Conservation (phyloP, 2,797 vertebrate species). For the Hydrophis major region DNA sequence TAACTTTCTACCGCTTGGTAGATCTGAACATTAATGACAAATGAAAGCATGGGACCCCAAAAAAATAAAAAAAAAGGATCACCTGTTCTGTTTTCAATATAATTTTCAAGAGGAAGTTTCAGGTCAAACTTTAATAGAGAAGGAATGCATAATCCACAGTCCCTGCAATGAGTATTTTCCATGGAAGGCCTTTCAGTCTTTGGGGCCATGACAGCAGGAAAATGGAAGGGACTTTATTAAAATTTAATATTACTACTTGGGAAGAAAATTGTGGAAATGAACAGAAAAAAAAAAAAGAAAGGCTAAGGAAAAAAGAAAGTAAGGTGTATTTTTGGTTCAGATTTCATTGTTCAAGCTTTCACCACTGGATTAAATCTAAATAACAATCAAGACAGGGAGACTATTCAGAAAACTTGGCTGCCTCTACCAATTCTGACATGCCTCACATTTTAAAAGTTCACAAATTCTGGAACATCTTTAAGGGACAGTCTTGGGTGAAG, state of each 20-base stretch:
- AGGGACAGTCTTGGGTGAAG: neutral
- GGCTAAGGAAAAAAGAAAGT: neutral
- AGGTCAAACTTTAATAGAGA: neutral
- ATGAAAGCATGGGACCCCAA: neutral
- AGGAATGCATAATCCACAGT: neutral
- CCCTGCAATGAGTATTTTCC: neutral
- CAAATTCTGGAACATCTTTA: constrained; percentile 30
- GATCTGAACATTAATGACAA: neutral
- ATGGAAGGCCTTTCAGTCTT: neutral
- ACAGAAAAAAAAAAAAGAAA: neutral
- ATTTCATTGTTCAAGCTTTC: constrained; percentile 36
- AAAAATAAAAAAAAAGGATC: neutral
- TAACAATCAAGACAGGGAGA: constrained; percentile 56
- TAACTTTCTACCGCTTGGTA: neutral
- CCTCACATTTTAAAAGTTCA: constrained; percentile 5
- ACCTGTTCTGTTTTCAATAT: accelerated
- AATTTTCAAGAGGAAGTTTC: accelerated
- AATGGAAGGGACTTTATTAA: no score
- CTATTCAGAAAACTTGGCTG: constrained; percentile 57
- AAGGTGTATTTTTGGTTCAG: constrained; percentile 32
- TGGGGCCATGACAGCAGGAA: no score
- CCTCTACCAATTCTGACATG: constrained; percentile 46
- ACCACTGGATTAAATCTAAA: constrained; percentile 32
- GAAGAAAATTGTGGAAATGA: neutral
- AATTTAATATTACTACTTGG: neutral